Evolutionary conservation across 2,113 vertebrate genomes (phyloP).

Genomic region (Leptobrachium ailaonicum): DNA sequence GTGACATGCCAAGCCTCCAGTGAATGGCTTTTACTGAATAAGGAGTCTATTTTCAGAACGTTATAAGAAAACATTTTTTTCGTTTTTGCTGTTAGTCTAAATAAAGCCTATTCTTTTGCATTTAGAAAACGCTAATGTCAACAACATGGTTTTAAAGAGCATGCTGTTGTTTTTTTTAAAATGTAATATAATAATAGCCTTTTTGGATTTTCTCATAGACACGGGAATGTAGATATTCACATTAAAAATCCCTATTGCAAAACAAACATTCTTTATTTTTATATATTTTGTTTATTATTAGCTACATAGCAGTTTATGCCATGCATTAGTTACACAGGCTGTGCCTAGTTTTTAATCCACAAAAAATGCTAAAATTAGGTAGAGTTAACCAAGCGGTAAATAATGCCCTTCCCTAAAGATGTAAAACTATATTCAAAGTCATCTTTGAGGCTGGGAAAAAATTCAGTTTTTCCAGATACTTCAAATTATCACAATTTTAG

Average conservation of each 20-base stretch:
- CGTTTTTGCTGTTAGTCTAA: constrained; percentile 1
- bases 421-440: background rate
- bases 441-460: background rate
- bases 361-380: background rate
- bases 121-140: constrained; percentile 26
- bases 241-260: background rate
- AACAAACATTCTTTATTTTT: background rate
- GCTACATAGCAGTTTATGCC: background rate
- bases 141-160: constrained; percentile 16
- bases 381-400: background rate
- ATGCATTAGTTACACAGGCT: background rate
- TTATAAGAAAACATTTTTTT: constrained; percentile 17
- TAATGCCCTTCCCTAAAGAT: background rate
- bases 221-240: constrained; percentile 16
- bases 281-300: background rate
- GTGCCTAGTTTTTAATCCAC: background rate
- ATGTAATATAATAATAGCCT: constrained; percentile 9
- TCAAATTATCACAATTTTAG: too few relatives aligned
- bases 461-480: too few relatives aligned
- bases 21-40: constrained; percentile 12
- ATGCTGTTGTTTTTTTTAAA: constrained; percentile 10
- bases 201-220: constrained; percentile 9
- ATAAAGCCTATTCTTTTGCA: constrained; percentile 27
- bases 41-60: constrained; percentile 25
- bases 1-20: constrained; percentile 14